A percentile compares a stretch with the other conserved stretches of the same genome.
Conservation (phyloP, 2,113 vertebrate species). For the Sarotherodon lohbergeri region DNA sequence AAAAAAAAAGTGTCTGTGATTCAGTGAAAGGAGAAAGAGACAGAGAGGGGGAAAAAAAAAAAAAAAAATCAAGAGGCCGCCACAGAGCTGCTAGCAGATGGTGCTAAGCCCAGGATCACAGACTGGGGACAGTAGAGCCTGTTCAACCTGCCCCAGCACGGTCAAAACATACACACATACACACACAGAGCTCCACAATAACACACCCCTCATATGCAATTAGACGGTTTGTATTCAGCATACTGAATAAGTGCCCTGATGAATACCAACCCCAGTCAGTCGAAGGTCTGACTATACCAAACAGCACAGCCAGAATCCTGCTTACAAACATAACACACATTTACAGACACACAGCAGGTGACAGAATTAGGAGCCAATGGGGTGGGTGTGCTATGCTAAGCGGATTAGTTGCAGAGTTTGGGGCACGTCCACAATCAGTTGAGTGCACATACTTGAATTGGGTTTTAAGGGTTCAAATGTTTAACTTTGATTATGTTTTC, state of each 20-base stretch:
- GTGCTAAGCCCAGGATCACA: slow-evolving; percentile 44
- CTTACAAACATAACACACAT: slow-evolving; percentile 9
- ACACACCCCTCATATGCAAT: background rate
- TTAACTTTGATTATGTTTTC: background rate
- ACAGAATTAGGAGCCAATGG: slow-evolving; percentile 24
- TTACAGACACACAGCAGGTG: slow-evolving; percentile 48
- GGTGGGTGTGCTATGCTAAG: slow-evolving; percentile 34
- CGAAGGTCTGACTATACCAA: background rate
- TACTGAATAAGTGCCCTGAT: background rate
- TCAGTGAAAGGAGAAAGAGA: background rate
- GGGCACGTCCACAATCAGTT: slow-evolving; percentile 24
- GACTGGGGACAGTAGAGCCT: slow-evolving; percentile 27
- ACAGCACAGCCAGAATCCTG: background rate
- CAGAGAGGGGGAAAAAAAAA: accelerated
- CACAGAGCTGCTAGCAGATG: slow-evolving; percentile 53
- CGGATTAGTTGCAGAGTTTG: slow-evolving; percentile 59
- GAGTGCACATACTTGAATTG: background rate
- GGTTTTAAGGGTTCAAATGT: background rate
- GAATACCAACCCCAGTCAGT: background rate
- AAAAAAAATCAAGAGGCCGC: background rate
- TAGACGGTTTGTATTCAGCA: background rate
- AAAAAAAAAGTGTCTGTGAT: no score
- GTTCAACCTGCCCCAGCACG: slow-evolving; percentile 23
- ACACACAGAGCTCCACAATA: background rate
- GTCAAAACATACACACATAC: background rate